Base-by-base conservation (phyloP, 2,797 vertebrate genomes). In the Bovichtus diacanthus region DNA sequence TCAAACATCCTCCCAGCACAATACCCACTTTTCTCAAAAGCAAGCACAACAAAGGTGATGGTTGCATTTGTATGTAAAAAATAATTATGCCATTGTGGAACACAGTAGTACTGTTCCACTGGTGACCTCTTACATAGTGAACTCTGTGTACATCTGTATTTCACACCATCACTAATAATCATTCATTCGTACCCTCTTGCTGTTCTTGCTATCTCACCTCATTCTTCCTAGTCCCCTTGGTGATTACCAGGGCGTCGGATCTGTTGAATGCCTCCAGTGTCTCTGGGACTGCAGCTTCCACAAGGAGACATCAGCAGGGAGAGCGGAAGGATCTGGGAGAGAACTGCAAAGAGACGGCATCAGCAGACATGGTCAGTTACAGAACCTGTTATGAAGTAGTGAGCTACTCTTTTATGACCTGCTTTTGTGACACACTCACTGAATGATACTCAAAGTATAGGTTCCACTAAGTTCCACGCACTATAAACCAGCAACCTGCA, bases 251-350 rank as follows among this genome's bases (percentile, higher is more conserved):
- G 90, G 91, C 77, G 72, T 90, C 93, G 38, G 92, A 96, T 88
- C 93, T 92, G 91, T 77, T 88, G 86, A 94, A 91, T 82, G 86
- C 90, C 74, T 90, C 90, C 68, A 85, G 82, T 62, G 88, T 93
- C 88, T 88, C 55, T 51, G 74, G 76, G 71, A 7, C 67, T 15
- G 86, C 90, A 78, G 70, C 0, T 83, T 88, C 89, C 82, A 94
- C 83, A 68, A 90, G 84, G 91, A 95, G 92, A 91, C 92, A 92
- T 63, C 86, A 81, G 83, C 87, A 83, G 74, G 93, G 91, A 78
- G 94, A 96, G 88, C 93, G 94, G 96, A 96, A 94, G 88, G 91
- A 93, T 84, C 77, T 41, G 88, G 93, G 90, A 88, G 92, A 95
- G 92, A 86, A 91, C 53, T 93, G 95, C 94, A 93, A 90, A 90